phyloP scores from a whole-genome alignment of 2,888 invertebrate genomes.

The Flexamia atlantica region DNA sequence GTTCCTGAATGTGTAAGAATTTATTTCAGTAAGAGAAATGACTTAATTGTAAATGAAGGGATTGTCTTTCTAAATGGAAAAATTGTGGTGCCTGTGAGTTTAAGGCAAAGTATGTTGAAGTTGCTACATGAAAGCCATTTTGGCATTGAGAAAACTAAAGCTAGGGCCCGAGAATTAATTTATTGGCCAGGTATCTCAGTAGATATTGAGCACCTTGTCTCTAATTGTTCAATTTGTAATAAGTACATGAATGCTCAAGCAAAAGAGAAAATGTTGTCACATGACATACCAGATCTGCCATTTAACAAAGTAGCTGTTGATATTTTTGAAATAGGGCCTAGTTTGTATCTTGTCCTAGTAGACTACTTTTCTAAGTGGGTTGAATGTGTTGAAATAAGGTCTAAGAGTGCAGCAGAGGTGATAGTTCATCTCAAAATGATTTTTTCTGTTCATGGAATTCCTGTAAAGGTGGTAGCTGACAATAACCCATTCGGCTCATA shows the following conservation, averaged over 20 bases:
- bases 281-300: constrained; percentile 69
- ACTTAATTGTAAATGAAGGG: constrained; percentile 62
- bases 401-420: constrained; percentile 64
- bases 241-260: constrained; percentile 61
- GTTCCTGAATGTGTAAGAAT: constrained; percentile 62
- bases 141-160: constrained; percentile 69
- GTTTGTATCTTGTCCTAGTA: constrained; percentile 68
- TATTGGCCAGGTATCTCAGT: constrained; percentile 69
- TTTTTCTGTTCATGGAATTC: constrained; percentile 68
- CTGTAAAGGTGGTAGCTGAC: constrained; percentile 66
- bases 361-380: constrained; percentile 69
- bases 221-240: constrained; percentile 67
- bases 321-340: constrained; percentile 69
- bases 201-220: constrained; percentile 67
- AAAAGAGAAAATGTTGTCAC: constrained; percentile 68
- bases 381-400: constrained; percentile 66
- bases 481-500: constrained; percentile 69
- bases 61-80: constrained; percentile 60
- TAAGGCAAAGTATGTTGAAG: constrained; percentile 55
- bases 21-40: constrained; percentile 65
- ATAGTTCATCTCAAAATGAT: constrained; percentile 65
- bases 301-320: constrained; percentile 71
- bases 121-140: constrained; percentile 68
- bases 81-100: constrained; percentile 56
- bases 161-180: constrained; percentile 67